Evolutionary conservation across 2,888 invertebrate genomes (phyloP), one percentile per base, ranked within the genome.

Genomic region (Hyalella azteca): DNA sequence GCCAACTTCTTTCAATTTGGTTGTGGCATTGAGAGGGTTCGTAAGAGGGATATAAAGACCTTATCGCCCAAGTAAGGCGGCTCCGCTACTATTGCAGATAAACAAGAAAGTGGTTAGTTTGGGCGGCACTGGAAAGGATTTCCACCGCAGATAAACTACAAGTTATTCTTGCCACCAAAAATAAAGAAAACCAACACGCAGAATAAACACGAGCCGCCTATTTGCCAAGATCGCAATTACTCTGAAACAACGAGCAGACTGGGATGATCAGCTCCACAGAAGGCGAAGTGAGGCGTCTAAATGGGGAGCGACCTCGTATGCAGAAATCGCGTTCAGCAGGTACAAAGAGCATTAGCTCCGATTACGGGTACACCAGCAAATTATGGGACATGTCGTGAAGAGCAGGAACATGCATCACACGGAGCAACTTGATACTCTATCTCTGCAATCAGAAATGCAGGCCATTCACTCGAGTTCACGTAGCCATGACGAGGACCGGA

Each of bases 1-100:
- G 66, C 66, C 36, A 66, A 66, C 66, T 66, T 36, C 66, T 66
- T 66, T 66, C 66, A 66, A 66, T 66, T 66, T 66, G 66, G 66
- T 36, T 32, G 66, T 66, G 66, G 66, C 66, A 66, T 66, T 66
- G 66, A 66, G 66, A 66, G 66, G 66, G 66, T 66, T 66, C 66
- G 66, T 66, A 66, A 66, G 66, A 66, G 66, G 66, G 66, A 66
- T 66, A 66, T 66, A 66, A 66, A 66, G 66, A 66, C 66, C 66
- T 66, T 66, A 66, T 66, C 66, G 66, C 66, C 66, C 66, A 66
- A 66, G 66, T 66, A 66, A 66, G 66, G 66, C 66, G 66, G 66
- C 66, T 66, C 36, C 36, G 66, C 66, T 66, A 36, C 66, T 66
- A 66, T 66, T 36, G 66, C 66, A 66, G 66, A 66, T 66, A 66